Evolutionary conservation across 2,113 vertebrate genomes (phyloP).

Genomic region (Thomomys bottae): DNA sequence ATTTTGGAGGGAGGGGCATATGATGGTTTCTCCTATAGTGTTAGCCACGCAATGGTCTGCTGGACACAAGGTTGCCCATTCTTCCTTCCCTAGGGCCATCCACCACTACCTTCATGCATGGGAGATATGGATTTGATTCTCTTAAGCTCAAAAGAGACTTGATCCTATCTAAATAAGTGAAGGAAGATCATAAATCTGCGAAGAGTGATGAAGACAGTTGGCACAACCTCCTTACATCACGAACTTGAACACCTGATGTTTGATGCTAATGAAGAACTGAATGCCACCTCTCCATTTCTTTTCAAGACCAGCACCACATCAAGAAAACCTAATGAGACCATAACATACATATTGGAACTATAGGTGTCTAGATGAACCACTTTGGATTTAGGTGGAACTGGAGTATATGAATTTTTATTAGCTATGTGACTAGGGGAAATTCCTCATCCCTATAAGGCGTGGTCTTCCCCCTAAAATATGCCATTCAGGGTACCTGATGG

Average conservation of each 20-base stretch:
- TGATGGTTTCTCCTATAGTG: background rate
- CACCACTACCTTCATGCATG: background rate
- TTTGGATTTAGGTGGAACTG: background rate
- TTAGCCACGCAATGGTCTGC: rapidly evolving
- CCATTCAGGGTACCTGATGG: background rate
- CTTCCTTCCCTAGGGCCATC: background rate
- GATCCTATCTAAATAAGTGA: background rate
- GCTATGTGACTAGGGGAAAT: background rate
- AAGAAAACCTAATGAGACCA: too few species aligned
- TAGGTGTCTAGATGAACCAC: too few species aligned
- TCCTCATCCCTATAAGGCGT: background rate
- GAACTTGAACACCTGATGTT: background rate
- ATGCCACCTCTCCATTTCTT: background rate
- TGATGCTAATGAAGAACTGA: background rate
- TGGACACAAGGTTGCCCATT: background rate
- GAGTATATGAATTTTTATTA: background rate
- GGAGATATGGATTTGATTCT: background rate
- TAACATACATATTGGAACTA: too few species aligned
- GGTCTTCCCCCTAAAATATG: background rate
- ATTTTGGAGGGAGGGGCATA: background rate
- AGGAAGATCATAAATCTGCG: background rate
- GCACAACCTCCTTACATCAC: background rate
- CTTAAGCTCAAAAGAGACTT: background rate
- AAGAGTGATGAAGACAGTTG: background rate
- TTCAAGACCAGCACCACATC: rapidly evolving